Base-by-base conservation (phyloP, 2,113 vertebrate species). In the Hydropotes inermis region DNA sequence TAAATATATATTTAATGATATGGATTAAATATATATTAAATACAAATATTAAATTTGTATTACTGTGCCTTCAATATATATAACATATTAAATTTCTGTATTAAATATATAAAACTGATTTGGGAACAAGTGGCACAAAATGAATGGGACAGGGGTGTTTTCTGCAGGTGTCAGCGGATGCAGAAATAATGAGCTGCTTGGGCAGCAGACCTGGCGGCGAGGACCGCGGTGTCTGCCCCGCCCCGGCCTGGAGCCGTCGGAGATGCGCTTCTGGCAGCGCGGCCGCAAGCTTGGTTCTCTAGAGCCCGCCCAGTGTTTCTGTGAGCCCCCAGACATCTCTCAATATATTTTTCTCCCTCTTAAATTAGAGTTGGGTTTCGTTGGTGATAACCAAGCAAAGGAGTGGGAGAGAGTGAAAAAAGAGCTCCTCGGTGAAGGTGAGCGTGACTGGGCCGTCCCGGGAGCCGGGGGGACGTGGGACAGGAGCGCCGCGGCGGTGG, bases 291-390 rank as follows among this genome's bases (percentile, higher is more conserved):
- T 79, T 89, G 92, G 39, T 58, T 88, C 54, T 64, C 23, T 43
- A 92, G 28, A 54, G 61, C 28, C 36, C 2, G 13, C 36, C 58
- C 45, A 83, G 16, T 45, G 39, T 85, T 86, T 85, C 76, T 89
- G 25, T 33, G 6, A 95, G 10, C 3, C 21, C 91, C 78, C 14
- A 67, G 27, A 67, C 23, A 67, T 33, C 27, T 86, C 76, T 78
- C 16, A 87, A 47, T 93, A n/a, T 12, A 55, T 74, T 14, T 13
- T n/a, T 28, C 89, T 93, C 45, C n/a, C 85, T 7, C 30, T 88
- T 83, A 54, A 89, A 43, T 57, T 67, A 89, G 33, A 93, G 36
- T 52, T 82, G 21, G 3, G 60, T 39, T 97, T 82, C 89, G 19
- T 52, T 67, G 9, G 33, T 85, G 94, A n/a, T 12, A 89, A 86